Evolutionary conservation across 2,797 vertebrate species (phyloP).

Genomic region (Cossypha polioptera): DNA sequence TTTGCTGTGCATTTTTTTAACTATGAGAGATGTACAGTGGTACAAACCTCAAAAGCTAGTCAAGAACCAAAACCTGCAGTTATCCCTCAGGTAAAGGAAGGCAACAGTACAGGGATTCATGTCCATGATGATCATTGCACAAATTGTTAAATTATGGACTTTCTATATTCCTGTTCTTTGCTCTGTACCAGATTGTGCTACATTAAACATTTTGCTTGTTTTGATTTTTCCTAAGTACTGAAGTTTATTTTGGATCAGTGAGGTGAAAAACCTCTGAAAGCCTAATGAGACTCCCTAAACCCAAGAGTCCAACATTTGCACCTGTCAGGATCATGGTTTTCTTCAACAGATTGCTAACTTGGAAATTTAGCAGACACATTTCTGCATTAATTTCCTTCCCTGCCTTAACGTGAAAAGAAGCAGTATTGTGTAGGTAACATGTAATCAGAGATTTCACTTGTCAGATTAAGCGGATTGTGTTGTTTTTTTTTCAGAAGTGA

Average conservation of each 20-base stretch:
- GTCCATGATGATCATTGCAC: not conserved
- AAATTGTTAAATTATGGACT: not conserved
- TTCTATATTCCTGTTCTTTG: not conserved
- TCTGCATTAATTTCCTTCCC: constrained; percentile 34
- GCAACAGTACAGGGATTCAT: rapidly evolving
- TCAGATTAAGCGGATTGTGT: constrained; percentile 22
- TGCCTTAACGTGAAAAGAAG: not conserved
- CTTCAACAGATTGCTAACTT: constrained; percentile 22
- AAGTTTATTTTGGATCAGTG: constrained; percentile 43
- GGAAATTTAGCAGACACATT: constrained; percentile 25
- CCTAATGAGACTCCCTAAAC: constrained; percentile 12
- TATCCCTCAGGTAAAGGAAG: not conserved
- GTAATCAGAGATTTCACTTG: constrained; percentile 40
- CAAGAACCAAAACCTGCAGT: not conserved
- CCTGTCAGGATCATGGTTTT: not conserved
- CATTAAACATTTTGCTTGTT: not conserved
- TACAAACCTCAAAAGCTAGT: not conserved
- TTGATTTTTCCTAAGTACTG: constrained; percentile 21
- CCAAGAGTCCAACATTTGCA: not conserved
- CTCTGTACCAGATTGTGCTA: not conserved
- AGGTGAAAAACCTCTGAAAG: constrained; percentile 29
- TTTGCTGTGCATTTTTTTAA: not conserved
- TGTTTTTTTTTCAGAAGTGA: constrained; percentile 6
- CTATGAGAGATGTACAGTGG: not conserved
- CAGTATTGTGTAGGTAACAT: not conserved